phyloP scores from a whole-genome alignment of 2,797 vertebrate species.

The Enteromius fasciolatus region DNA sequence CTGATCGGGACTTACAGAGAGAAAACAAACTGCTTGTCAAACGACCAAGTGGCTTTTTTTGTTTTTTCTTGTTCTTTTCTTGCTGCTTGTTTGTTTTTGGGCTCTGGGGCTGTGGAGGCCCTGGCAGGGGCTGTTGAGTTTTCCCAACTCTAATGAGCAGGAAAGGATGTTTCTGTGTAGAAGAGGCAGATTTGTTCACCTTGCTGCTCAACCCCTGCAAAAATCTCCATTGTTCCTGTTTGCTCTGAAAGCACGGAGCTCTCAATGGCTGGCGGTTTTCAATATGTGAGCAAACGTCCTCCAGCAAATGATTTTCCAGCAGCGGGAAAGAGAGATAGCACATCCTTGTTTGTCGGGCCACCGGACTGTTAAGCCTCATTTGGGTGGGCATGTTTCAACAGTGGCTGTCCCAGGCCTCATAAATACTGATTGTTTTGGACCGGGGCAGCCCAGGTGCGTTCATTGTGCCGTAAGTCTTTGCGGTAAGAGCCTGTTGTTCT shows the following conservation, averaged over 20 bases:
- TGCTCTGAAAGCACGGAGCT: conserved; percentile 46
- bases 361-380: conserved; percentile 47
- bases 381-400: conserved; percentile 58
- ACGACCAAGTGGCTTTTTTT: conserved; percentile 46
- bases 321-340: conserved; percentile 35
- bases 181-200: conserved; percentile 56
- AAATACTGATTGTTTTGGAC: conserved; percentile 54
- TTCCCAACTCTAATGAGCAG: conserved; percentile 58
- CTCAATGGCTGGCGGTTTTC: conserved; percentile 54
- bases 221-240: conserved; percentile 58
- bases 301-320: conserved; percentile 53
- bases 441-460: conserved; percentile 57
- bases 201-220: conserved; percentile 53
- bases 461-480: conserved; percentile 50
- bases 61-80: conserved; percentile 48
- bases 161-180: conserved; percentile 32
- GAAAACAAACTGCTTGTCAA: conserved; percentile 55
- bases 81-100: conserved; percentile 63
- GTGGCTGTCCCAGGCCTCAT: conserved; percentile 30
- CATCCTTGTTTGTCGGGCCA: conserved; percentile 53
- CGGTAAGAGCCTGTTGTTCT: conserved; percentile 31
- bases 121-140: conserved; percentile 58
- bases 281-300: conserved; percentile 59
- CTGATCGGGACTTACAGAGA: conserved; percentile 44
- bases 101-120: conserved; percentile 53